Conservation (phyloP, 2,113 vertebrate species). For the Coregonus clupeaformis region DNA sequence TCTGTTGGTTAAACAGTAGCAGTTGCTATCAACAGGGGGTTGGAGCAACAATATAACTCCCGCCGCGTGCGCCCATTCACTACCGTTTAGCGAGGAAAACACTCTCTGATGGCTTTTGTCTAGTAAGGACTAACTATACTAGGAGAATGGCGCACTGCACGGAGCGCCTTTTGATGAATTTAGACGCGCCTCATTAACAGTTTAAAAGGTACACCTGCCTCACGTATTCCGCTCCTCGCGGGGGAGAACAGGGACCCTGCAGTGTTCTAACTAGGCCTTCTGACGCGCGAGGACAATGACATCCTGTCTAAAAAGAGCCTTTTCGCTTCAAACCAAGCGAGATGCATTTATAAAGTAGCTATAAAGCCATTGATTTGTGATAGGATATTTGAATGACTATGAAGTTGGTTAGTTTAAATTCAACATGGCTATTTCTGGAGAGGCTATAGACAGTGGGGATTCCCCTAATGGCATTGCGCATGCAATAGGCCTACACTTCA, state of each 20-base stretch:
- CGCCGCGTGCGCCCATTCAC: slow-evolving; percentile 60
- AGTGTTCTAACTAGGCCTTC: not conserved
- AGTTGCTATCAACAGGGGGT: slow-evolving; percentile 46
- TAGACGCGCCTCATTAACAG: slow-evolving; percentile 71
- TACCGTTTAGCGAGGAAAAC: slow-evolving; percentile 67
- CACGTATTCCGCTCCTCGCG: slow-evolving; percentile 53
- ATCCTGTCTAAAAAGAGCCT: too few relatives aligned
- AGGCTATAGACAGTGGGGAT: too few relatives aligned
- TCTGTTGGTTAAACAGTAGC: slow-evolving; percentile 21
- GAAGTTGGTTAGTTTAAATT: too few relatives aligned
- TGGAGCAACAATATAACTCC: slow-evolving; percentile 59
- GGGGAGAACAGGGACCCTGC: slow-evolving; percentile 20
- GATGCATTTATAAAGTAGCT: too few relatives aligned
- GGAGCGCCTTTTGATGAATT: slow-evolving; percentile 62
- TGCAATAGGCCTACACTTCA: too few relatives aligned
- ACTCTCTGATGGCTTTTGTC: slow-evolving; percentile 66
- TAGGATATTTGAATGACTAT: too few relatives aligned
- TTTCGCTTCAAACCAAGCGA: too few relatives aligned
- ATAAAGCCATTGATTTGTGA: too few relatives aligned
- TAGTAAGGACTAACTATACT: slow-evolving; percentile 34
- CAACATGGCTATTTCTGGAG: too few relatives aligned
- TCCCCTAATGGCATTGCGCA: too few relatives aligned
- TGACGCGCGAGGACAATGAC: too few relatives aligned
- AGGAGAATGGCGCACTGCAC: slow-evolving; percentile 56
- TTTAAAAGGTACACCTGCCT: slow-evolving; percentile 71